Base-by-base conservation (phyloP, 92 coral and sea anemone genomes). In the Virgularia gustaviana region DNA sequence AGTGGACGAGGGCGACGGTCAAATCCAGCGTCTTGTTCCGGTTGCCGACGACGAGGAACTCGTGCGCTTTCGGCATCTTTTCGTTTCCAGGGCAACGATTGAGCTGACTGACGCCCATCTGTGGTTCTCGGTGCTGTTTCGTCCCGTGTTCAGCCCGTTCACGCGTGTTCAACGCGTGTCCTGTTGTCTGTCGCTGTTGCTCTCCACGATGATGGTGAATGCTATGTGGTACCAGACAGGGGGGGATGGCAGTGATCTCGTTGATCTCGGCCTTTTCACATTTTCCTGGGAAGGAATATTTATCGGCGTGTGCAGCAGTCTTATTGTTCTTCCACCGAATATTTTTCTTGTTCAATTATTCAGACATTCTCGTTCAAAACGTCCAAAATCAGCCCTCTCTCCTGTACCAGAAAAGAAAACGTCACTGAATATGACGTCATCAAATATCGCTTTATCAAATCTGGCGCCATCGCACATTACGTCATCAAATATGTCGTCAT, bases 281-380 rank as follows among this genome's bases (percentile, higher is more conserved):
- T 94, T 94, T 59, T 86, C 96, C 9, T 94, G 96, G 99, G 94
- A 94, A 52, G 96, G 89, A 65, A 80, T 94, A 12, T 87, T 86
- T 42, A 87, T 94, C 22, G 99, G 99, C 16, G 78, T 94, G 22
- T 79, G 87, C 60, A 89, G 96, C 65, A 89, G 99, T 65, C 79
- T 94, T 33, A 53, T 94, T 24, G 95, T 94, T 43, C 89, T 94
- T 38, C 99, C 99, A 8, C 71, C 87, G 64, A 94, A 94, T 43
- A 77, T 94, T 13, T 44, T 83, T 13, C 85, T 94, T 34, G 99
- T 89, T 31, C 99, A 94, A 64, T 80, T 94, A 56, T 94, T 89
- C 53, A 86, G 96, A 47, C 91, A 94, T 42, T 84, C 94, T 33
- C 77, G 91, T 44, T 79, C 83, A 0, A 49, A 72, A 49, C 49